phyloP scores from a whole-genome alignment of 2,888 invertebrate species.

The Spodoptera picta region DNA sequence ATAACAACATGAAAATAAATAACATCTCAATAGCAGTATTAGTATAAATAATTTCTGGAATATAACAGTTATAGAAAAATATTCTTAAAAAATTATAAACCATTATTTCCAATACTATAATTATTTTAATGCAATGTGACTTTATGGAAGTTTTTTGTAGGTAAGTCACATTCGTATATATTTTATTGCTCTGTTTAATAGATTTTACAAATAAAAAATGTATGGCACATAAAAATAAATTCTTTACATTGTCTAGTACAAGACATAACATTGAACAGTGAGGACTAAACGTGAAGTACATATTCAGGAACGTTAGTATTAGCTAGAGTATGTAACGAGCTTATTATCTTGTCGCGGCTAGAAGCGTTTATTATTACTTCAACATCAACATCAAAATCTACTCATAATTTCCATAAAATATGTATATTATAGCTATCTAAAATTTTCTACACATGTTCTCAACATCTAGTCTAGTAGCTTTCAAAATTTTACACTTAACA shows the following conservation, averaged over 20 bases:
- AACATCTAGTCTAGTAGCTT: conserved; percentile 43
- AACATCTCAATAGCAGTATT: conserved; percentile 58
- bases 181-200: not conserved
- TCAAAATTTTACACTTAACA: conserved; percentile 20
- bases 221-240: conserved; percentile 70
- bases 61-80: conserved; percentile 36
- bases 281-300: conserved; percentile 11
- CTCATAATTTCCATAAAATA: conserved; percentile 28
- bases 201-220: conserved; percentile 35
- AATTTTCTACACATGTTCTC: conserved; percentile 32
- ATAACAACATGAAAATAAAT: conserved; percentile 55
- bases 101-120: conserved; percentile 30
- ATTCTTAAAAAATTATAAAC: conserved; percentile 34
- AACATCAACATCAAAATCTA: conserved; percentile 34
- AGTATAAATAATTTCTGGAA: conserved; percentile 38
- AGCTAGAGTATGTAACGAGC: conserved; percentile 4
- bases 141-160: conserved; percentile 11
- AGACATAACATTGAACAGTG: conserved; percentile 28
- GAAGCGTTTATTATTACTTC: conserved; percentile 23
- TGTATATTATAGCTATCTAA: conserved; percentile 17
- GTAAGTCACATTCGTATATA: conserved; percentile 8
- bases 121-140: conserved; percentile 26
- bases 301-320: conserved; percentile 37
- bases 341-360: conserved; percentile 4
- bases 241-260: conserved; percentile 44